A percentile compares a stretch with the other conserved stretches of the same genome.
Evolutionary conservation across 1,140 invertebrate genomes (phyloP).

Genomic region (Apocrypta bakeri): DNA sequence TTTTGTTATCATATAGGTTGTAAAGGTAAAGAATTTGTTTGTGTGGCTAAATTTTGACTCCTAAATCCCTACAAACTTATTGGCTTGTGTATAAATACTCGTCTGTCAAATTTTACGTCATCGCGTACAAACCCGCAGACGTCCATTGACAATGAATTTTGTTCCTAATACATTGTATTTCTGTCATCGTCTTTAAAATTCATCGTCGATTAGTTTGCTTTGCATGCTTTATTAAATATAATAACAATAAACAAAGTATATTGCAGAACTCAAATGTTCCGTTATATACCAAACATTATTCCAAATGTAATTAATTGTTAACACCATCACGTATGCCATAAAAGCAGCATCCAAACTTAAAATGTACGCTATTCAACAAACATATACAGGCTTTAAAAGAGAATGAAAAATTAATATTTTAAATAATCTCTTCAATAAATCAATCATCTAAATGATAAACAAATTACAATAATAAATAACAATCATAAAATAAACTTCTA

Average conservation of each 20-base stretch:
- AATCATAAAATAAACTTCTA: slow-evolving; percentile 2
- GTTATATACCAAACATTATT: slow-evolving; percentile 47
- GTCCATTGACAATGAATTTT: slow-evolving; percentile 40
- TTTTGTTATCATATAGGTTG: slow-evolving; percentile 8
- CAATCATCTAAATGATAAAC: background rate
- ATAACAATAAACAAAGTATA: slow-evolving; percentile 38
- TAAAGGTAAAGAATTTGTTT: slow-evolving; percentile 14
- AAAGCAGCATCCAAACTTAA: slow-evolving; percentile 47
- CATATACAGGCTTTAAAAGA: slow-evolving; percentile 72
- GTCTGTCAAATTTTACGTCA: slow-evolving; percentile 30
- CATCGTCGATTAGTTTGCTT: slow-evolving; percentile 44
- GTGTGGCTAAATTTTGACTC: slow-evolving; percentile 3
- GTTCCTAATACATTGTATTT: background rate
- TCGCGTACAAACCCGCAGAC: slow-evolving; percentile 18
- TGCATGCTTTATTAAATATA: slow-evolving; percentile 40
- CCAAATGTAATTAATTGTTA: slow-evolving; percentile 31
- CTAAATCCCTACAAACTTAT: slow-evolving; percentile 1
- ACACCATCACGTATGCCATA: slow-evolving; percentile 51
- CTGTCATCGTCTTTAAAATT: slow-evolving; percentile 3
- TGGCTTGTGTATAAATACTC: slow-evolving; percentile 17
- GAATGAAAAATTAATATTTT: slow-evolving; percentile 14
- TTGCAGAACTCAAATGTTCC: slow-evolving; percentile 8
- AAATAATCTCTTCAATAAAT: background rate
- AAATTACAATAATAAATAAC: background rate
- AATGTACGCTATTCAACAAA: slow-evolving; percentile 58